phyloP scores from a whole-genome alignment of 2,797 vertebrate genomes.

The Danionella dracula region DNA sequence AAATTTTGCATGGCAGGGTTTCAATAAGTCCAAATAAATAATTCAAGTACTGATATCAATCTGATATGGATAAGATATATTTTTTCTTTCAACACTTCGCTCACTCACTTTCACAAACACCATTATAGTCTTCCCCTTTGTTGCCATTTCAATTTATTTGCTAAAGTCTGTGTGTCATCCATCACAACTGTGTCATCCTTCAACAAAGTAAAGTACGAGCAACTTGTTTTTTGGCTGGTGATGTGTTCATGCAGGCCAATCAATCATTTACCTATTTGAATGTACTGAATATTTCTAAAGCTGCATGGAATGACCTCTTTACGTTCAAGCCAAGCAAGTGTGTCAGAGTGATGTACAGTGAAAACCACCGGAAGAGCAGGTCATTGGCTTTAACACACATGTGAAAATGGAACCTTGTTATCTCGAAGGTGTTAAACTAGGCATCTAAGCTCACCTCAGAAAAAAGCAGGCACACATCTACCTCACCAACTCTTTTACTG shows the following conservation, averaged over 20 bases:
- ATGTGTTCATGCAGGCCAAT: background rate
- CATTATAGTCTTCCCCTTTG: too few species aligned
- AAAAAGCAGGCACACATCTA: too few species aligned
- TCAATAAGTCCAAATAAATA: too few species aligned
- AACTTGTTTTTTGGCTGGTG: background rate
- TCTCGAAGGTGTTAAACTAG: too few species aligned
- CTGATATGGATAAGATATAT: too few species aligned
- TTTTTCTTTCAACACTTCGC: too few species aligned
- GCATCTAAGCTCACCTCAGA: too few species aligned
- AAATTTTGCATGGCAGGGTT: too few species aligned
- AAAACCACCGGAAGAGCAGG: constrained; percentile 37
- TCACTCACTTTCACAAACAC: too few species aligned
- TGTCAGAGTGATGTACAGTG: constrained; percentile 8
- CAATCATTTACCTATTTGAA: background rate
- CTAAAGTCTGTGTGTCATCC: background rate
- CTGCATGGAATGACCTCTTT: background rate
- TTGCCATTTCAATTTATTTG: background rate
- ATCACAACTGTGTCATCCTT: background rate
- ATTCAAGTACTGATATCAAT: too few species aligned
- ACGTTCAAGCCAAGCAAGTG: background rate
- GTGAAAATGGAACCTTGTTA: constrained; percentile 6
- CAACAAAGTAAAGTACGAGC: background rate
- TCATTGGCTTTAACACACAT: constrained; percentile 15
- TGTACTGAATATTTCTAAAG: too few species aligned
- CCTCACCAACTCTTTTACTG: too few species aligned